Conservation (phyloP, 53 echinoderm and acorn worm species). For the Henricia sp. region DNA sequence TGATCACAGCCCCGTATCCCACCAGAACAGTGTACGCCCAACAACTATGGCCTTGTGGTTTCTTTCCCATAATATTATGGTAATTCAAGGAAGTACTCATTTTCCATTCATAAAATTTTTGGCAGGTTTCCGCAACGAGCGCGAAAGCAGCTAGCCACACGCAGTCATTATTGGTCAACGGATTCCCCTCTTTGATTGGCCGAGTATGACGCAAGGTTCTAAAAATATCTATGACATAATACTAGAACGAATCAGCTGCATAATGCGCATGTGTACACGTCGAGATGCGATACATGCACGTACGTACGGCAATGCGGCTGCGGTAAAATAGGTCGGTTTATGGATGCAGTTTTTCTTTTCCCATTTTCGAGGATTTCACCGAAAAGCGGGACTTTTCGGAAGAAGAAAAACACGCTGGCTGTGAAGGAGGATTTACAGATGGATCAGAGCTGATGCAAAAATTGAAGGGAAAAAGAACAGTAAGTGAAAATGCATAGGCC, state of each 20-base stretch:
- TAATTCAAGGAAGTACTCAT: too few species aligned
- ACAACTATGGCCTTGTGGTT: too few species aligned
- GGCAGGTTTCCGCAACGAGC: slow-evolving; percentile 43
- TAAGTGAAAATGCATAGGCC: too few species aligned
- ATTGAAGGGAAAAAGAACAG: slow-evolving; percentile 13
- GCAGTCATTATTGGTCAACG: slow-evolving; percentile 26
- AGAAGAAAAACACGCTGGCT: slow-evolving; percentile 10
- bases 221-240: slow-evolving; percentile 70
- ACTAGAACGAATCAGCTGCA: not conserved
- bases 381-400: slow-evolving; percentile 63
- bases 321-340: too few species aligned
- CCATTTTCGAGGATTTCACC: slow-evolving; percentile 36
- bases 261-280: slow-evolving; percentile 51
- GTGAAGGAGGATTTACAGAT: slow-evolving; percentile 21
- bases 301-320: not conserved
- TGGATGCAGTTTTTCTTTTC: slow-evolving; percentile 10
- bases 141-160: too few species aligned
- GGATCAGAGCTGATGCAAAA: slow-evolving; percentile 25
- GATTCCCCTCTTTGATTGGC: slow-evolving; percentile 57
- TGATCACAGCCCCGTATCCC: too few species aligned
- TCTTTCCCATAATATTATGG: too few species aligned
- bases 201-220: slow-evolving; percentile 46
- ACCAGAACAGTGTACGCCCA: too few species aligned
- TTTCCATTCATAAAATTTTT: slow-evolving; percentile 60
- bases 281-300: not conserved